Conservation (phyloP, 2,797 vertebrate genomes). For the Calcarius lapponicus region DNA sequence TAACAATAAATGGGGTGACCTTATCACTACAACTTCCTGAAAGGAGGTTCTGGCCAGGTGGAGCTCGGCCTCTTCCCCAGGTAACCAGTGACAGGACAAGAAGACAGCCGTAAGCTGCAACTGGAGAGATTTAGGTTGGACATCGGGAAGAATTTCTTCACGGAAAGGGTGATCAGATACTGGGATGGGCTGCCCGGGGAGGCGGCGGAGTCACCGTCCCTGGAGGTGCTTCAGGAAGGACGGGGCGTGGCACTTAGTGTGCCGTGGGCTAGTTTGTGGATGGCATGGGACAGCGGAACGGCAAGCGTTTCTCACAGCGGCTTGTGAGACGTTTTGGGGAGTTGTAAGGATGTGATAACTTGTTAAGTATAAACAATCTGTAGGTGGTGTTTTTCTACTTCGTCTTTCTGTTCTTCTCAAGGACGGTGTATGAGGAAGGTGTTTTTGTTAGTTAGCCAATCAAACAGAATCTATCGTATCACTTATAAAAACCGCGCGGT, state of each 20-base stretch:
- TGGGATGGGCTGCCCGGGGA: neutral
- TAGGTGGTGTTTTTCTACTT: neutral
- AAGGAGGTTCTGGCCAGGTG: too few relatives aligned
- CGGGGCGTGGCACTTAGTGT: too few relatives aligned
- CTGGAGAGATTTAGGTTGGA: too few relatives aligned
- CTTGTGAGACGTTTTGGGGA: neutral
- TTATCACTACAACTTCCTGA: accelerated
- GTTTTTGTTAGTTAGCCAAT: neutral
- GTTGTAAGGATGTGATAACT: neutral
- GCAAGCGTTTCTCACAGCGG: too few relatives aligned
- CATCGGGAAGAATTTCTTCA: neutral
- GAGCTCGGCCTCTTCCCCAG: neutral
- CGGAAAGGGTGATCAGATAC: too few relatives aligned
- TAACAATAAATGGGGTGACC: too few relatives aligned
- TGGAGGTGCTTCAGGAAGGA: neutral
- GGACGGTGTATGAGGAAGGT: neutral
- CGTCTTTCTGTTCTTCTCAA: neutral
- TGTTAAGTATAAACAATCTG: neutral
- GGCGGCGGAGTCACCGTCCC: neutral
- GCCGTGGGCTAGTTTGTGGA: neutral
- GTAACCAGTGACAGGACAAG: accelerated
- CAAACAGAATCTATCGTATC: neutral
- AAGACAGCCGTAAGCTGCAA: neutral
- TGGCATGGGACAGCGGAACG: neutral
- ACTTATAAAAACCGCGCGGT: neutral